Conservation (phyloP, 1,140 invertebrate genomes). For the Pseudomyrmex dendroicus region DNA sequence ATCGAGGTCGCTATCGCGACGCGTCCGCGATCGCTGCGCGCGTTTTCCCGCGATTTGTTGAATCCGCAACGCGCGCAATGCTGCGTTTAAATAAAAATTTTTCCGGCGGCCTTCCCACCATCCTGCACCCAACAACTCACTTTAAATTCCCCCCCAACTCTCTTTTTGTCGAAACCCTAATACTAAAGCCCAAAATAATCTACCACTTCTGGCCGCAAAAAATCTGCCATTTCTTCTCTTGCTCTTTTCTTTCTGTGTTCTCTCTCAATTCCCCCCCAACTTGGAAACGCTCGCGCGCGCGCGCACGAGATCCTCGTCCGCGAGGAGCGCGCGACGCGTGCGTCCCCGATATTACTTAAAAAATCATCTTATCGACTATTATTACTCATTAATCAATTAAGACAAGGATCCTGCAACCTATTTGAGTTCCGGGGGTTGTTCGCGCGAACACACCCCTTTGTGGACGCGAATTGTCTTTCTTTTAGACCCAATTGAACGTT, state of each 20-base stretch:
- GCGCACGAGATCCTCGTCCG: too few relatives aligned
- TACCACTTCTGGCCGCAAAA: constrained; percentile 53
- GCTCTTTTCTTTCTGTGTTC: constrained; percentile 34
- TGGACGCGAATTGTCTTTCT: constrained; percentile 31
- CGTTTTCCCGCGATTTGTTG: too few relatives aligned
- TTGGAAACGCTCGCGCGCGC: constrained; percentile 5
- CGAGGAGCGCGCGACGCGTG: constrained; percentile 2
- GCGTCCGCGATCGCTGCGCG: too few relatives aligned
- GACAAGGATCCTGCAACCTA: constrained; percentile 64
- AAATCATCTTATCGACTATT: constrained; percentile 62
- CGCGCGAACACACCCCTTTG: neutral
- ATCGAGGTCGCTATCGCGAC: too few relatives aligned
- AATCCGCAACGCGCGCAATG: neutral
- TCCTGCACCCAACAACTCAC: constrained; percentile 53
- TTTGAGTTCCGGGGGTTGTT: constrained; percentile 50
- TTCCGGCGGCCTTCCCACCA: constrained; percentile 57
- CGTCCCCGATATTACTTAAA: constrained; percentile 52
- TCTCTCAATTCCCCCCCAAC: neutral
- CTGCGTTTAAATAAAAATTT: neutral
- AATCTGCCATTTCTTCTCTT: constrained; percentile 61
- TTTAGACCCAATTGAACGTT: constrained; percentile 2
- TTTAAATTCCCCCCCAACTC: constrained; percentile 40
- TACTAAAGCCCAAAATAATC: constrained; percentile 84
- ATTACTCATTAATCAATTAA: constrained; percentile 68
- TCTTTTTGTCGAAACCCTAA: constrained; percentile 73